Percentiles rank a stretch among this genome's conserved stretches.
These are phyloP conservation scores for Coecobrya sp. DNA, from an alignment of 2,888 invertebrate species.

Conservation along the genomic window DNA sequence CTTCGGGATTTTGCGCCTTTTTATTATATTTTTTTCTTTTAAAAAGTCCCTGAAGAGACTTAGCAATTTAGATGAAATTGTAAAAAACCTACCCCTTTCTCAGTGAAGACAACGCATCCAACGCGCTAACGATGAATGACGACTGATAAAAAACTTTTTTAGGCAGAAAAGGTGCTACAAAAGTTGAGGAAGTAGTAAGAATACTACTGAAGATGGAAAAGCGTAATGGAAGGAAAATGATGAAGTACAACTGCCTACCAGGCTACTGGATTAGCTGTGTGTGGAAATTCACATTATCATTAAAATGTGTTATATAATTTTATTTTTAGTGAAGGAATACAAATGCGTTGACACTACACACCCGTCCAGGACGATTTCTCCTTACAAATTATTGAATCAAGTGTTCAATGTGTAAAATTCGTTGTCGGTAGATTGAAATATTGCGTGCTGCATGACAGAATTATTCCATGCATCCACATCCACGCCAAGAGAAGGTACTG, in stretches of 20 bases:
- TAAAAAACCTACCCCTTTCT: not conserved
- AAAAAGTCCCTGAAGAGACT: conserved; percentile 36
- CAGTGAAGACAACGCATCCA: not conserved
- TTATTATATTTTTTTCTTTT: not conserved
- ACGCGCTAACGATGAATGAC: conserved; percentile 38
- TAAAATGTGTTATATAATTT: too few species aligned
- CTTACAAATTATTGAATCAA: not conserved
- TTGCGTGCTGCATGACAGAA: conserved; percentile 30
- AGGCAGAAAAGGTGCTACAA: not conserved
- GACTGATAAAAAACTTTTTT: conserved; percentile 4
- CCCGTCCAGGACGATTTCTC: not conserved
- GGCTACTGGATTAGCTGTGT: not conserved
- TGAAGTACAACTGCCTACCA: not conserved
- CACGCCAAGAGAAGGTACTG: too few species aligned
- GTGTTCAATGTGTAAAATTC: not conserved
- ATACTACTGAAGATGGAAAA: not conserved
- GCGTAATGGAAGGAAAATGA: not conserved
- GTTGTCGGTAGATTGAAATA: not conserved
- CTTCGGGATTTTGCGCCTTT: conserved; percentile 24
- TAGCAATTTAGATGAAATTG: conserved; percentile 5
- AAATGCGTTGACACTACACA: not conserved
- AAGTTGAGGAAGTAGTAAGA: not conserved
- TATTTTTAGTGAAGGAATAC: not conserved
- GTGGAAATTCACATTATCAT: too few species aligned
- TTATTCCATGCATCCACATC: not conserved